A percentile compares a stretch with the other conserved stretches of the same genome.
phyloP scores from a whole-genome alignment of 1,140 invertebrate genomes.

The Thaumatotibia leucotreta region DNA sequence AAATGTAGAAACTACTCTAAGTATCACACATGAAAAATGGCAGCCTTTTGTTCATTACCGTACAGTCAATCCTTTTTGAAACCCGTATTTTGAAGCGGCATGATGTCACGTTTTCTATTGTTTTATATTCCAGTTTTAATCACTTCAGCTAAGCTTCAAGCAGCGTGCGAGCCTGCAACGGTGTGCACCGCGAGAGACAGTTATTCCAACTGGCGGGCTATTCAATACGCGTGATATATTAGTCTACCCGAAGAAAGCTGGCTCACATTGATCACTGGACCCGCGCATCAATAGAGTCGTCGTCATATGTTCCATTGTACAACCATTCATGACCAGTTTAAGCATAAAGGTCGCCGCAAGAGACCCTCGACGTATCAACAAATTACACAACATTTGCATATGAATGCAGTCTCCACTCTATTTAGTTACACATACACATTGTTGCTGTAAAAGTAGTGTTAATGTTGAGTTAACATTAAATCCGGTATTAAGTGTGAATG shows the following conservation, averaged over 20 bases:
- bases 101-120: neutral
- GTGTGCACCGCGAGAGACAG: constrained; percentile 32
- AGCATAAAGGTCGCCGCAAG: constrained; percentile 66
- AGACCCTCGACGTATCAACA: constrained; percentile 71
- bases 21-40: neutral
- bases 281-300: constrained; percentile 53
- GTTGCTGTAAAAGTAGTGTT: constrained; percentile 49
- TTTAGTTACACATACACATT: constrained; percentile 58
- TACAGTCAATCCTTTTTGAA: neutral
- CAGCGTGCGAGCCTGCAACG: constrained; percentile 21
- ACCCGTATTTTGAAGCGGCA: neutral
- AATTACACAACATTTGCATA: constrained; percentile 73
- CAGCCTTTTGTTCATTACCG: neutral
- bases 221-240: constrained; percentile 55
- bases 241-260: constrained; percentile 39
- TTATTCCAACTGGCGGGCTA: constrained; percentile 53
- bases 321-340: constrained; percentile 57
- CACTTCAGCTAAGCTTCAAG: neutral
- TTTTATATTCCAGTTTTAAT: neutral
- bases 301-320: constrained; percentile 64
- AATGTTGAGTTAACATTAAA: constrained; percentile 46
- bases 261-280: constrained; percentile 47
- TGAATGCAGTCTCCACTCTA: constrained; percentile 48
- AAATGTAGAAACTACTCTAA: neutral
- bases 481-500: constrained; percentile 9